phyloP scores from a whole-genome alignment of 2,113 vertebrate genomes.

The Acrocephalus kingi region DNA sequence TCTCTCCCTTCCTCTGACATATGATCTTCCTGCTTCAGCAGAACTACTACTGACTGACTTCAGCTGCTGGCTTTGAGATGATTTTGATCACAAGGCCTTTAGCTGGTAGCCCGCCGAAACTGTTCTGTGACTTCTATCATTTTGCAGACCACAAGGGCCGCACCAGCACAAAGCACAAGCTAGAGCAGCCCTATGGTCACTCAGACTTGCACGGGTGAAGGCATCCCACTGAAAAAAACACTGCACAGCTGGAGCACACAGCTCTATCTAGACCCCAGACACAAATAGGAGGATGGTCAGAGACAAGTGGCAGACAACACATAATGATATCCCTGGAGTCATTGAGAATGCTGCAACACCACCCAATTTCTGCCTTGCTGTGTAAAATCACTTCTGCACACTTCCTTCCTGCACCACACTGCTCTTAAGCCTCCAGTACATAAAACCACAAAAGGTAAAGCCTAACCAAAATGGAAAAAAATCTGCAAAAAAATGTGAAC shows the following conservation, averaged over 20 bases:
- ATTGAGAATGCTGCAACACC: background rate
- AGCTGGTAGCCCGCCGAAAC: background rate
- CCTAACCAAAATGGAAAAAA: background rate
- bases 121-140: background rate
- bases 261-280: background rate
- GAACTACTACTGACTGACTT: background rate
- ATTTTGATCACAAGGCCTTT: background rate
- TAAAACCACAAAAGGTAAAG: background rate
- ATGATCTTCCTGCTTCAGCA: background rate
- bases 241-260: background rate
- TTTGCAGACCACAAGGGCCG: background rate
- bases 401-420: background rate
- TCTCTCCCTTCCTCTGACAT: background rate
- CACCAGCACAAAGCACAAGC: background rate
- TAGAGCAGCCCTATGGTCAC: fast-evolving
- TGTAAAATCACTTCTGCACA: background rate
- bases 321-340: background rate
- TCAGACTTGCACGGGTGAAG: background rate
- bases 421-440: background rate
- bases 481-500: background rate
- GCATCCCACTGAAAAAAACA: background rate
- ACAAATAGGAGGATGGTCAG: background rate
- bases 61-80: background rate
- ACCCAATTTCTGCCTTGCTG: background rate
- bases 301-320: background rate